A percentile compares a stretch with the other conserved stretches of the same genome.
phyloP scores from a whole-genome alignment of 2,113 vertebrate genomes.

The Coturnix japonica region DNA sequence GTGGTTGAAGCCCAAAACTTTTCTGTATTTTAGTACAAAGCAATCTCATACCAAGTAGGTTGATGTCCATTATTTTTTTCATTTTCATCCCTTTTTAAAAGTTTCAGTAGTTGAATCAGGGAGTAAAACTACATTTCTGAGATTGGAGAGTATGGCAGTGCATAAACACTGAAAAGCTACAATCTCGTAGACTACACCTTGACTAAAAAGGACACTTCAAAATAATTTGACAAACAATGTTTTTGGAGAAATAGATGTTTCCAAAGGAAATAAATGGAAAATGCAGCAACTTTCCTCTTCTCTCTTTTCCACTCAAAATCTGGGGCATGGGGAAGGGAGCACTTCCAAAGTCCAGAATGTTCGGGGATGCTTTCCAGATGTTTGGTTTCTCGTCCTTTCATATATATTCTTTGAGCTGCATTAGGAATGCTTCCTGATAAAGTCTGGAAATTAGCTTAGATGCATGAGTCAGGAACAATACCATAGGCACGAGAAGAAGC shows the following conservation, averaged over 20 bases:
- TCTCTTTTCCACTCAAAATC: not conserved
- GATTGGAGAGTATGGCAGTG: not conserved
- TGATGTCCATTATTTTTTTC: not conserved
- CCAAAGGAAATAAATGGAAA: not conserved
- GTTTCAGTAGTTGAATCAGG: not conserved
- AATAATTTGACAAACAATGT: not conserved
- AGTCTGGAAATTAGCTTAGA: not conserved
- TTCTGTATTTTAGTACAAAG: not conserved
- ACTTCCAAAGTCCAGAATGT: not conserved
- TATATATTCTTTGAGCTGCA: not conserved
- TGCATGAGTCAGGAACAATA: accelerated
- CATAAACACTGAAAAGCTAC: not conserved
- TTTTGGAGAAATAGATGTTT: not conserved
- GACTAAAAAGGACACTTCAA: not conserved
- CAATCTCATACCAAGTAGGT: not conserved
- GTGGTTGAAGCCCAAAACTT: not conserved
- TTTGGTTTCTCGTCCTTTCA: not conserved
- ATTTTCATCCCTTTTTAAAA: not conserved
- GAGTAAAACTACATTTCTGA: not conserved
- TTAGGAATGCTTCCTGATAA: not conserved
- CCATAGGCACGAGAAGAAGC: not conserved
- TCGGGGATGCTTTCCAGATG: not conserved
- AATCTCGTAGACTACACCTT: not conserved
- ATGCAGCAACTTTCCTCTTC: not conserved
- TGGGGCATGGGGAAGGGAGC: accelerated